Evolutionary conservation across 2,797 vertebrate genomes (phyloP).

Genomic region (Coilia nasus): DNA sequence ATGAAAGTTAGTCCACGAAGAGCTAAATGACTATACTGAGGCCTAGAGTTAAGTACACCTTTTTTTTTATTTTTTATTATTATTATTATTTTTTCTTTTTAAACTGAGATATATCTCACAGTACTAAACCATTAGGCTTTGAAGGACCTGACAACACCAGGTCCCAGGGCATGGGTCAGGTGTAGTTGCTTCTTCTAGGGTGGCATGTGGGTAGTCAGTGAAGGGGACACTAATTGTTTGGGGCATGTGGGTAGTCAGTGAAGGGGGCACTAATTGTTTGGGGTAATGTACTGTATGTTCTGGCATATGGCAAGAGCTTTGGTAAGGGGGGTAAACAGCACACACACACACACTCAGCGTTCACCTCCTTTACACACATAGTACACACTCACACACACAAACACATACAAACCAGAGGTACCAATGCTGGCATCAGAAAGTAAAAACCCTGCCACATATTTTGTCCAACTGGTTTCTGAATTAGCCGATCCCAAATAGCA

Average conservation of each 20-base stretch:
- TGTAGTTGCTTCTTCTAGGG: slow-evolving; percentile 4
- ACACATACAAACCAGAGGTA: neutral
- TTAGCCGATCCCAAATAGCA: neutral
- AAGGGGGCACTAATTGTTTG: neutral
- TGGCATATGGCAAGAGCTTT: slow-evolving; percentile 41
- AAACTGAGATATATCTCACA: slow-evolving; percentile 60
- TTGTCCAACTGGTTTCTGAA: too few relatives aligned
- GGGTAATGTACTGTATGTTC: slow-evolving; percentile 9
- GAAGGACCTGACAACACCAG: neutral
- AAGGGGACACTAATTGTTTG: neutral
- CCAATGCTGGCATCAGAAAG: too few relatives aligned
- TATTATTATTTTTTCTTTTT: slow-evolving; percentile 33
- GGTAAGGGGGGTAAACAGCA: slow-evolving; percentile 23
- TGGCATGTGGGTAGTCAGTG: neutral
- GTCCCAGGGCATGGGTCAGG: slow-evolving; percentile 16
- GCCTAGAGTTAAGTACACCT: slow-evolving; percentile 55
- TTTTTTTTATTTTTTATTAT: slow-evolving; percentile 32
- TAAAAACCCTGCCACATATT: too few relatives aligned
- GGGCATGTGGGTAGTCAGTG: neutral
- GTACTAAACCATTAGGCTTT: slow-evolving; percentile 23
- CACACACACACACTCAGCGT: neutral
- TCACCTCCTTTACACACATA: neutral
- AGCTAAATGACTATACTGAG: slow-evolving; percentile 63
- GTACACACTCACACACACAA: slow-evolving; percentile 5
- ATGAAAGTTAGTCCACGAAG: slow-evolving; percentile 61